phyloP scores from a whole-genome alignment of 2,113 vertebrate genomes.

The Pholis gunnellus region DNA sequence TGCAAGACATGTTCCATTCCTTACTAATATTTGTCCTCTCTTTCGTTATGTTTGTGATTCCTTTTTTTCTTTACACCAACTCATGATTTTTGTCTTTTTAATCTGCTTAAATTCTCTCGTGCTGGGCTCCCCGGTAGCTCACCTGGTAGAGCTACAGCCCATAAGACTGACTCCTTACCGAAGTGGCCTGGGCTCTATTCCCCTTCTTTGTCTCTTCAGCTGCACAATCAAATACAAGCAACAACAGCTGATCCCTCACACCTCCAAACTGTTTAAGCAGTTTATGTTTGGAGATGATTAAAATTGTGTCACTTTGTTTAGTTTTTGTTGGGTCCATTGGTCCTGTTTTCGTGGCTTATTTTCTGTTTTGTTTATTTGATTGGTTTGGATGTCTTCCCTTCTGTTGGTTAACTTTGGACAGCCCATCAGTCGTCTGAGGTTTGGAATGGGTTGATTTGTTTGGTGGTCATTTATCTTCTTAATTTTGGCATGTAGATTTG shows the following conservation, averaged over 20 bases:
- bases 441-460: too few relatives aligned
- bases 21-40: neutral
- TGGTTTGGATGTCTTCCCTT: neutral
- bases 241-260: neutral
- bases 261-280: neutral
- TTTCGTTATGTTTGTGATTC: neutral
- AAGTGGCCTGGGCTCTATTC: neutral
- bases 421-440: too few relatives aligned
- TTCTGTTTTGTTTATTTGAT: neutral
- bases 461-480: too few relatives aligned
- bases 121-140: neutral
- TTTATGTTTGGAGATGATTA: neutral
- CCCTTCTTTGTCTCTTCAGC: neutral
- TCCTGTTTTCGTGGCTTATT: neutral
- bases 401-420: too few relatives aligned
- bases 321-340: neutral
- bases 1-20: conserved; percentile 3
- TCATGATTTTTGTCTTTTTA: neutral
- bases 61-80: neutral
- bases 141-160: neutral
- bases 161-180: neutral
- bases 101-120: conserved; percentile 14
- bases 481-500: too few relatives aligned
- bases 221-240: neutral
- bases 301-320: neutral